These are phyloP conservation scores for Oreochromis spilurus DNA, from an alignment of 2,113 vertebrate genomes.

Conservation along the genomic window DNA sequence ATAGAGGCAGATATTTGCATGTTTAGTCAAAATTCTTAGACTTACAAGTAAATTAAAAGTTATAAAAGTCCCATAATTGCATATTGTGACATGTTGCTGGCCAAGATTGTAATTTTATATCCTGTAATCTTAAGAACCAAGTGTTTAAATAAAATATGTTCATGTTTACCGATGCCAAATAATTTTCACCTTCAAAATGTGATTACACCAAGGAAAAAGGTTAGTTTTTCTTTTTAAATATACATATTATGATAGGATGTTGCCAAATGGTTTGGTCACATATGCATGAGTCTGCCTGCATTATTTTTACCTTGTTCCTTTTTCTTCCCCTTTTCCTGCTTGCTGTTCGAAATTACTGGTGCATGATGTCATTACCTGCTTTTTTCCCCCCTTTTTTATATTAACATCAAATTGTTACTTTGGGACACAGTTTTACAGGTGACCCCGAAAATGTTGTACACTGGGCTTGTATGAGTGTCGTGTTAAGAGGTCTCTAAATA, in stretches of 20 bases:
- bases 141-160: neutral
- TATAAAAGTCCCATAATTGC: neutral
- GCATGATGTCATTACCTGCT: conserved; percentile 37
- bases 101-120: neutral
- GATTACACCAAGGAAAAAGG: neutral
- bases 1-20: conserved; percentile 1
- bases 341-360: conserved; percentile 6
- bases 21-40: neutral
- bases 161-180: conserved; percentile 25
- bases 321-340: neutral
- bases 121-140: neutral
- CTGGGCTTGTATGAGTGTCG: conserved; percentile 56
- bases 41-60: neutral
- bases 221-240: neutral
- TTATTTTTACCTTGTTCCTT: neutral
- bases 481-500: conserved; percentile 65
- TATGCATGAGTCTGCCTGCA: neutral
- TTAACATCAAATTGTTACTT: neutral
- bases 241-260: neutral
- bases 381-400: neutral
- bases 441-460: conserved; percentile 37
- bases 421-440: conserved; percentile 37
- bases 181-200: neutral
- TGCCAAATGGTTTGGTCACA: neutral
- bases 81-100: neutral